Percentiles rank a stretch among this genome's conserved stretches.
phyloP scores from a whole-genome alignment of 2,797 vertebrate species.

The Allobates femoralis region DNA sequence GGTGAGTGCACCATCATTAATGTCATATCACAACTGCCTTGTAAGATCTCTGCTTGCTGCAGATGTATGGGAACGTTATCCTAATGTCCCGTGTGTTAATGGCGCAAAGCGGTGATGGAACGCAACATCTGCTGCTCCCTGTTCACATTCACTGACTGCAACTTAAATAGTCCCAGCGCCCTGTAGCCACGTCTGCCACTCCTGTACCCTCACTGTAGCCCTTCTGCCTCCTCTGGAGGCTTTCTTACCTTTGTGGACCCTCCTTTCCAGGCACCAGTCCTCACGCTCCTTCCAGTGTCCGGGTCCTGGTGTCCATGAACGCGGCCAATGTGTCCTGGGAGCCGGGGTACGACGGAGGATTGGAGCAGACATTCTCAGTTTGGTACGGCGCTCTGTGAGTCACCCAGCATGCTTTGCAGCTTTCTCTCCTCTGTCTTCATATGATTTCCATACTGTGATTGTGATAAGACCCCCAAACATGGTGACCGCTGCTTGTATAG shows the following conservation, averaged over 20 bases:
- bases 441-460: conserved; percentile 39
- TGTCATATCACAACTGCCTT: too few relatives aligned
- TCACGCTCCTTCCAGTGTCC: conserved; percentile 92
- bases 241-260: not conserved
- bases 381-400: conserved; percentile 99
- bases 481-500: not conserved
- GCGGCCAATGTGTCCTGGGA: conserved; percentile 99
- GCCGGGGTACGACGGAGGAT: conserved; percentile 96
- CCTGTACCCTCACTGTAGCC: not conserved
- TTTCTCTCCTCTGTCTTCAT: conserved; percentile 81
- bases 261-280: conserved; percentile 91
- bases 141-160: too few relatives aligned
- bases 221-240: not conserved
- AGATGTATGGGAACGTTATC: too few relatives aligned
- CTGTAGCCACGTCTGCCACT: not conserved
- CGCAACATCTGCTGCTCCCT: too few relatives aligned
- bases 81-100: too few relatives aligned
- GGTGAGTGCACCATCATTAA: too few relatives aligned
- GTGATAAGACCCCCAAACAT: not conserved
- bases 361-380: conserved; percentile 99
- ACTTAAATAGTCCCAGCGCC: not conserved
- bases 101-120: too few relatives aligned
- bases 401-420: conserved; percentile 91
- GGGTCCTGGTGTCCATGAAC: conserved; percentile 90
- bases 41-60: too few relatives aligned